Conservation (phyloP, 2,797 vertebrate genomes). For the Enteromius viviparus region DNA sequence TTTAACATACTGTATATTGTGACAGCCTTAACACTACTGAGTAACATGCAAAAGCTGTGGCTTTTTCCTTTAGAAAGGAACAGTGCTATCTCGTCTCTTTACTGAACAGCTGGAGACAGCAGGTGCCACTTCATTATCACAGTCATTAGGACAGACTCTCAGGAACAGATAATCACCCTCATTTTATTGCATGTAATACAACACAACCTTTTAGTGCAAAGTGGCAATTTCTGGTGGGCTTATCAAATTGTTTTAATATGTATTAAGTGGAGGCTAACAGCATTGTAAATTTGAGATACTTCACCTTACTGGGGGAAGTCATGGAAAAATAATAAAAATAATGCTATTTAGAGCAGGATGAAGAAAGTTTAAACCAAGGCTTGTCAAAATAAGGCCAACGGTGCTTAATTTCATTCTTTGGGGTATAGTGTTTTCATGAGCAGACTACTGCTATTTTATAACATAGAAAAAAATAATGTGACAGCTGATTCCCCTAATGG, state of each 20-base stretch:
- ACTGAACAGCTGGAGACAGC: slow-evolving; percentile 53
- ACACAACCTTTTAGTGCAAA: slow-evolving; percentile 37
- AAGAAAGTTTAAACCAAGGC: neutral
- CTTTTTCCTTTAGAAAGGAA: neutral
- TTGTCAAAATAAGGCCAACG: neutral
- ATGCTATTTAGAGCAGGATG: neutral
- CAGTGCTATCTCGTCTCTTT: neutral
- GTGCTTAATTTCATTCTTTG: neutral
- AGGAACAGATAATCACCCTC: slow-evolving; percentile 35
- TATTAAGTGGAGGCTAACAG: slow-evolving; percentile 25
- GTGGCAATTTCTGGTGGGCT: neutral
- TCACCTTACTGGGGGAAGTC: neutral
- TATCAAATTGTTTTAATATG: slow-evolving; percentile 26
- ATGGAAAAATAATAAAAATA: neutral
- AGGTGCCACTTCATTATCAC: slow-evolving; percentile 47
- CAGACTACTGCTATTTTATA: neutral
- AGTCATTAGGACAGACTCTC: slow-evolving; percentile 34
- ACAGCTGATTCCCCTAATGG: slow-evolving; percentile 34
- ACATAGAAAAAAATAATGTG: neutral
- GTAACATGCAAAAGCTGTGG: neutral
- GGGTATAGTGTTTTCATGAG: neutral
- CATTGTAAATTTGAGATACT: neutral
- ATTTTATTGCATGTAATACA: slow-evolving; percentile 36
- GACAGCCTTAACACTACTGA: too few species aligned
- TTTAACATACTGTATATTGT: neutral